Evolutionary conservation across 2,113 vertebrate genomes (phyloP).

Genomic region (Chamaea fasciata): DNA sequence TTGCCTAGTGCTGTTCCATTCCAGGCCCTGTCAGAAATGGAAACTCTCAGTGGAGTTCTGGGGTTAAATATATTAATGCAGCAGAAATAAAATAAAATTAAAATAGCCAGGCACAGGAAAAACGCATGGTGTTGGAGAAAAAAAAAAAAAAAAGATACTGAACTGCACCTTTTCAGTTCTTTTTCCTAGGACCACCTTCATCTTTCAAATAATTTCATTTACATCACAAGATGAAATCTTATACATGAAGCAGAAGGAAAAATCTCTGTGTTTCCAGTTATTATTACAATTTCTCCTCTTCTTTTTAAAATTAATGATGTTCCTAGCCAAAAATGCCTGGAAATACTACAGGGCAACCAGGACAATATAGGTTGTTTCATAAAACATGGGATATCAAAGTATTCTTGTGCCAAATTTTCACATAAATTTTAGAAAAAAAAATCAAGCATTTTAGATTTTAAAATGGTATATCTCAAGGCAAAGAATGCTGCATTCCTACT

Average conservation of each 20-base stretch:
- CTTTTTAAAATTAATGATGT: neutral
- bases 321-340: neutral
- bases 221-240: neutral
- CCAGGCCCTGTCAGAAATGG: neutral
- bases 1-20: neutral
- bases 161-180: neutral
- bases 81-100: neutral
- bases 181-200: neutral
- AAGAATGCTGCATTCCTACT: rapidly evolving
- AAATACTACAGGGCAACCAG: neutral
- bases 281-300: neutral
- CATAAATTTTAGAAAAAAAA: neutral
- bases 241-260: neutral
- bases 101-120: neutral
- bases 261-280: neutral
- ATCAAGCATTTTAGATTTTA: neutral
- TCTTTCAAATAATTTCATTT: neutral
- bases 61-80: neutral
- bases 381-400: neutral
- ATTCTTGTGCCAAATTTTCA: neutral
- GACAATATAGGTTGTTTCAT: neutral
- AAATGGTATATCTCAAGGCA: neutral
- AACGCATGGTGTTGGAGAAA: neutral
- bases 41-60: conserved; percentile 7
- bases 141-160: neutral